Evolutionary conservation across 2,888 invertebrate species (phyloP).

Genomic region (Acleris holmiana): DNA sequence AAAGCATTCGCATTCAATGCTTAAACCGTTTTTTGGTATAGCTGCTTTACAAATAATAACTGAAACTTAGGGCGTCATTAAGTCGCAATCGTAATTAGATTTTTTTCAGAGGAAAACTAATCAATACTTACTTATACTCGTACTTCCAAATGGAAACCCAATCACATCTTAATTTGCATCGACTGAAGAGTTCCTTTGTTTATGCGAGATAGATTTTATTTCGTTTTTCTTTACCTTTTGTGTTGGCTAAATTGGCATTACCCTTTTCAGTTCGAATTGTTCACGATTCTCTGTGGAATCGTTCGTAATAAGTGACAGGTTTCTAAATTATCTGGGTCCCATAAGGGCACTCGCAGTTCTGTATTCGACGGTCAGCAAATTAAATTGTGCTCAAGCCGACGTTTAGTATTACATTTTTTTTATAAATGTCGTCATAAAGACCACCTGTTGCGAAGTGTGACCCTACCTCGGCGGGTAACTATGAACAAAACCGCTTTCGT

Average conservation of each 20-base stretch:
- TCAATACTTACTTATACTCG: neutral
- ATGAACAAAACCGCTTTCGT: neutral
- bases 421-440: neutral
- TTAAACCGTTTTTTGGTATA: too few species aligned
- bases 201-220: constrained; percentile 4
- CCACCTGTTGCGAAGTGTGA: neutral
- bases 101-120: neutral
- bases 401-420: neutral
- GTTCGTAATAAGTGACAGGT: constrained; percentile 11
- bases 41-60: too few species aligned
- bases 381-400: neutral
- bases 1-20: too few species aligned
- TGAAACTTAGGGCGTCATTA: too few species aligned
- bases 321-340: constrained; percentile 6
- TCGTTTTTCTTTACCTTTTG: constrained; percentile 3
- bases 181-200: constrained; percentile 9
- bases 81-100: too few species aligned
- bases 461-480: neutral
- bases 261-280: constrained; percentile 1
- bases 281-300: constrained; percentile 1
- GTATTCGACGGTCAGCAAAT: neutral
- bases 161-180: constrained; percentile 5
- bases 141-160: neutral
- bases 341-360: neutral
- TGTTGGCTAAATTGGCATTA: neutral